Conservation (phyloP, 1,140 invertebrate genomes). For the Triops longicaudatus region DNA sequence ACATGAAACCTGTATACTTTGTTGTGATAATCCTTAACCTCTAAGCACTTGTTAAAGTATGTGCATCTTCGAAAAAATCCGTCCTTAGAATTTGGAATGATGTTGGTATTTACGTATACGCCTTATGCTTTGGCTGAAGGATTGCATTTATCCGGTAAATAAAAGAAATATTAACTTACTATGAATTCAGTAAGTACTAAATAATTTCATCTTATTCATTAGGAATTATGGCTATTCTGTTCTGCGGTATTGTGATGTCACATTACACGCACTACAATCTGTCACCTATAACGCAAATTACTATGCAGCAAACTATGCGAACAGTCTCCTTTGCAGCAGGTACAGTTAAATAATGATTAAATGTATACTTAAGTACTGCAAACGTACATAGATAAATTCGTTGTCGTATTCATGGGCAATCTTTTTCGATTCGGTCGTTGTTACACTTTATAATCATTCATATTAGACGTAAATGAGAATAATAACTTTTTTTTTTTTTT, state of each 20-base stretch:
- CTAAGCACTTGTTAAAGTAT: slow-evolving; percentile 67
- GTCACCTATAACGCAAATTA: slow-evolving; percentile 96
- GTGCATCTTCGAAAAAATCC: slow-evolving; percentile 95
- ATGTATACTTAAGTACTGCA: too few relatives aligned
- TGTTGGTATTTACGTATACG: slow-evolving; percentile 96
- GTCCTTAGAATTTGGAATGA: slow-evolving; percentile 95
- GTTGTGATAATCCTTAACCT: slow-evolving; percentile 30
- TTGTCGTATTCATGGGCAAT: not conserved
- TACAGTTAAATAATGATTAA: slow-evolving; percentile 33
- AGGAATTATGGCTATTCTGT: slow-evolving; percentile 98
- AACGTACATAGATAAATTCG: slow-evolving; percentile 30
- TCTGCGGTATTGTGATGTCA: slow-evolving; percentile 98
- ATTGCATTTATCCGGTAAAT: slow-evolving; percentile 80
- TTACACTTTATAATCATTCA: too few relatives aligned
- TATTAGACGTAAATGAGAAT: too few relatives aligned
- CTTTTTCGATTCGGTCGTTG: slow-evolving; percentile 5
- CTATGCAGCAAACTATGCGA: slow-evolving; percentile 97
- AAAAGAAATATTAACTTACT: too few relatives aligned
- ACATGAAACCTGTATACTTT: too few relatives aligned
- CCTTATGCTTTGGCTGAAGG: slow-evolving; percentile 97
- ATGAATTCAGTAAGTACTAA: too few relatives aligned
- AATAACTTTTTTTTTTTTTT: slow-evolving; percentile 29
- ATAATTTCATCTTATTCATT: slow-evolving; percentile 90
- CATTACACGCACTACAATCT: slow-evolving; percentile 99
- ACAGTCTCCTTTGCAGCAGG: slow-evolving; percentile 91